These are phyloP conservation scores for Tipula confusa DNA, from an alignment of 2,888 invertebrate species.

Conservation along the genomic window DNA sequence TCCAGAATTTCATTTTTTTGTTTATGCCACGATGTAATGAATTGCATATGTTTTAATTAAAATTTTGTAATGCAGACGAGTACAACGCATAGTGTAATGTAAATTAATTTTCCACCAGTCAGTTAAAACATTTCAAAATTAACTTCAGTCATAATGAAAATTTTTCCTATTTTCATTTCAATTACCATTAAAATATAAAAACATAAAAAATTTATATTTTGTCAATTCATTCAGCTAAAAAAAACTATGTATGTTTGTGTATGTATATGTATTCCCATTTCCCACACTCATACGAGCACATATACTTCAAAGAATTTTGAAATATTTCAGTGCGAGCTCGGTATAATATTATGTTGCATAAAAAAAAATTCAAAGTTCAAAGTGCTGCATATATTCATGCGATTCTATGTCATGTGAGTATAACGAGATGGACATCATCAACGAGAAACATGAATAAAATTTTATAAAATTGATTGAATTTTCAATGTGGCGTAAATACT, in stretches of 20 bases:
- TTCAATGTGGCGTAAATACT: neutral
- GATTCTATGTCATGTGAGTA: neutral
- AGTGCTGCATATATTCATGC: neutral
- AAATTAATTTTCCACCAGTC: neutral
- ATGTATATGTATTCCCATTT: no score
- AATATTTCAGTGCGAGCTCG: neutral
- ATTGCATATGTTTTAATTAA: slow-evolving; percentile 12
- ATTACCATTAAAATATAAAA: neutral
- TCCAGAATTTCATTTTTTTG: neutral
- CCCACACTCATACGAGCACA: neutral
- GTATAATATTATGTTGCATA: neutral
- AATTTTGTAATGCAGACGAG: neutral
- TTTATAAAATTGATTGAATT: neutral
- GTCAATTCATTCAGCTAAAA: neutral
- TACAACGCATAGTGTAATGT: neutral
- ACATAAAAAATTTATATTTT: neutral
- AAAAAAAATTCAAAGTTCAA: neutral
- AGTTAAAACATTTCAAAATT: neutral
- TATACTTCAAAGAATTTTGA: neutral
- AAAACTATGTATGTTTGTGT: neutral
- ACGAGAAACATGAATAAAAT: neutral
- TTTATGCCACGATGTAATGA: neutral
- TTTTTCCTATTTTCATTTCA: neutral
- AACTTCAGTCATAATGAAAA: neutral
- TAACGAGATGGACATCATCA: neutral